Evolutionary conservation across 2,888 invertebrate species (phyloP).

Genomic region (Incurvaria masculella): DNA sequence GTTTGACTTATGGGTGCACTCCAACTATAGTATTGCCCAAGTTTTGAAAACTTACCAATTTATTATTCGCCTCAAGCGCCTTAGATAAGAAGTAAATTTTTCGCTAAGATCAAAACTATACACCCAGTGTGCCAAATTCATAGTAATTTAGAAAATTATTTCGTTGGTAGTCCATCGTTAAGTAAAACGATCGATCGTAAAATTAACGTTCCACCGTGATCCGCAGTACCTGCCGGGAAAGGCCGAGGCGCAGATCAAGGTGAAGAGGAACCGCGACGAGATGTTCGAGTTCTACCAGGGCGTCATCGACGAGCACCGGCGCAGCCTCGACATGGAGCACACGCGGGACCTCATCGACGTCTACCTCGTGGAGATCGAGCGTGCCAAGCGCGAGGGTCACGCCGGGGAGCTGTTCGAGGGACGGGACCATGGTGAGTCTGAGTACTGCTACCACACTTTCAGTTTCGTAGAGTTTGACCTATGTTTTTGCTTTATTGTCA

Average conservation of each 20-base stretch:
- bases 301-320: slow-evolving; percentile 77
- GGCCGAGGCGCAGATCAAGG: slow-evolving; percentile 59
- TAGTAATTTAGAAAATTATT: no score
- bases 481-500: no score
- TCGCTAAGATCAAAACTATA: background rate
- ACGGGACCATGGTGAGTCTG: slow-evolving; percentile 74
- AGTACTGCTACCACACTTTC: background rate
- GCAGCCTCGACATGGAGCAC: slow-evolving; percentile 69
- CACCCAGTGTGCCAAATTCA: no score
- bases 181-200: no score
- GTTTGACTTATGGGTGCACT: no score
- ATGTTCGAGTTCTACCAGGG: slow-evolving; percentile 84
- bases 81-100: background rate
- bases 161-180: no score
- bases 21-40: no score
- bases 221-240: slow-evolving; percentile 60
- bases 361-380: slow-evolving; percentile 81
- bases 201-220: slow-evolving; percentile 16
- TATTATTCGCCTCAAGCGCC: no score
- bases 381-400: slow-evolving; percentile 73
- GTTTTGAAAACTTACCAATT: no score
- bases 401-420: slow-evolving; percentile 76
- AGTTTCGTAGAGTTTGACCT: no score
- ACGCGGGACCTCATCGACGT: slow-evolving; percentile 83
- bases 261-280: slow-evolving; percentile 71